Evolutionary conservation across 2,113 vertebrate species (phyloP).

Genomic region (Epinephelus moara): DNA sequence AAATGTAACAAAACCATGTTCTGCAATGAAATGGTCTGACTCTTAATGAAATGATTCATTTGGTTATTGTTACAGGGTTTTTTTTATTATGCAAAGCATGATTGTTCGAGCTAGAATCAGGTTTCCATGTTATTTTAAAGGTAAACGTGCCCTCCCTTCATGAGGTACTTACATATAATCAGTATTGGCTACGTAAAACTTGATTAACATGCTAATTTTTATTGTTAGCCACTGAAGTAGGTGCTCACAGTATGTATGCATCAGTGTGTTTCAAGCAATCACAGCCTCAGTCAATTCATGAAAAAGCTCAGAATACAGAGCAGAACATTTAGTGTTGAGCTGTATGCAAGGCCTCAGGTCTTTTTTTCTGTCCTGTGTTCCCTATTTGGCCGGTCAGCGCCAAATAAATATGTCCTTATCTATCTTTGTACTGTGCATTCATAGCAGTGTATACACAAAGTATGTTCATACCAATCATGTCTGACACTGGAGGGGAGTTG

Average conservation of each 20-base stretch:
- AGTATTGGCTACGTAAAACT: neutral
- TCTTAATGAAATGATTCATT: neutral
- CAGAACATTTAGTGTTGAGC: slow-evolving; percentile 5
- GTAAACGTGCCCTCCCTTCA: neutral
- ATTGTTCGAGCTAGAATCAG: neutral
- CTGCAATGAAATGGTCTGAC: neutral
- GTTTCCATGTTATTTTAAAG: neutral
- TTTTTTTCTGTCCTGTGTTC: slow-evolving; percentile 15
- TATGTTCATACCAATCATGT: slow-evolving; percentile 39
- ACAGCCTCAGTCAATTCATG: slow-evolving; percentile 31
- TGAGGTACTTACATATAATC: neutral
- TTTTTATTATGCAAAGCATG: neutral
- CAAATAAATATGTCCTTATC: slow-evolving; percentile 37
- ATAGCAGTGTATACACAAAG: slow-evolving; percentile 8
- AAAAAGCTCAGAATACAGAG: slow-evolving; percentile 41
- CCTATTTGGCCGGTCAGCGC: slow-evolving; percentile 18
- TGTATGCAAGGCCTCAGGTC: slow-evolving; percentile 23
- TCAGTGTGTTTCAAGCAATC: slow-evolving; percentile 31
- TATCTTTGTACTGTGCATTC: slow-evolving; percentile 32
- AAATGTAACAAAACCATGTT: no score
- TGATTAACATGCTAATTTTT: slow-evolving; percentile 20
- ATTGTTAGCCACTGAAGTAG: slow-evolving; percentile 14
- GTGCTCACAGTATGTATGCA: slow-evolving; percentile 11
- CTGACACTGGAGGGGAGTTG: slow-evolving; percentile 41
- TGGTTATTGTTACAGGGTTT: neutral